Evolutionary conservation across 2,888 invertebrate species (phyloP).

Genomic region (Chloroclysta siterata): DNA sequence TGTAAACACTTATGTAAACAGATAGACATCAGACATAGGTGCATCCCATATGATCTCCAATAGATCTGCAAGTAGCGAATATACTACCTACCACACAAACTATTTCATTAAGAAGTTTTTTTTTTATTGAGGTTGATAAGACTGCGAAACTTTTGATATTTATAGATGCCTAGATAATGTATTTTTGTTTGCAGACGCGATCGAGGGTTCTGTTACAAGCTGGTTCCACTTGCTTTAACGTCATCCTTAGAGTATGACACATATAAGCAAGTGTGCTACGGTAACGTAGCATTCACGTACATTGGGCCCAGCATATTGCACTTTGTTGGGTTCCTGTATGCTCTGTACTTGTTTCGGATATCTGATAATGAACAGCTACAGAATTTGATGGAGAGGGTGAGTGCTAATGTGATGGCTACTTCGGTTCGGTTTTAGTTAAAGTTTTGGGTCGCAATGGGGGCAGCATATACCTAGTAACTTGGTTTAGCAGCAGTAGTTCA

Average conservation of each 20-base stretch:
- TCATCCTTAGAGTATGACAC: slow-evolving; percentile 75
- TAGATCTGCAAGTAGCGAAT: no score
- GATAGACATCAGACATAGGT: no score
- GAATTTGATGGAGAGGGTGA: slow-evolving; percentile 92
- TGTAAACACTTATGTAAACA: no score
- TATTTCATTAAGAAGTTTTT: no score
- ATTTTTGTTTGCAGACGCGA: slow-evolving; percentile 84
- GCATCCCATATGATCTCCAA: no score
- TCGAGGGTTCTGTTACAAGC: slow-evolving; percentile 88
- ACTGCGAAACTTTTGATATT: no score
- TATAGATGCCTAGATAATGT: no score
- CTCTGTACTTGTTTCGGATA: slow-evolving; percentile 89
- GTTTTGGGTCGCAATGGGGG: neutral
- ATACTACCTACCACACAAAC: no score
- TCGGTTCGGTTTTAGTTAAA: no score
- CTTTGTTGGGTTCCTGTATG: slow-evolving; percentile 89
- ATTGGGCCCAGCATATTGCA: slow-evolving; percentile 90
- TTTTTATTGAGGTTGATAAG: no score
- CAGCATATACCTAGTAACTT: no score
- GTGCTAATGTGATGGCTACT: slow-evolving; percentile 34
- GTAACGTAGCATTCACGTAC: slow-evolving; percentile 89
- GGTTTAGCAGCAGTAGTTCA: no score
- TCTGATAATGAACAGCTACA: slow-evolving; percentile 93
- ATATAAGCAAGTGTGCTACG: slow-evolving; percentile 88
- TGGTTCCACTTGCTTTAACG: slow-evolving; percentile 72